Conservation (phyloP, 2,113 vertebrate genomes). For the Neoarius graeffei region DNA sequence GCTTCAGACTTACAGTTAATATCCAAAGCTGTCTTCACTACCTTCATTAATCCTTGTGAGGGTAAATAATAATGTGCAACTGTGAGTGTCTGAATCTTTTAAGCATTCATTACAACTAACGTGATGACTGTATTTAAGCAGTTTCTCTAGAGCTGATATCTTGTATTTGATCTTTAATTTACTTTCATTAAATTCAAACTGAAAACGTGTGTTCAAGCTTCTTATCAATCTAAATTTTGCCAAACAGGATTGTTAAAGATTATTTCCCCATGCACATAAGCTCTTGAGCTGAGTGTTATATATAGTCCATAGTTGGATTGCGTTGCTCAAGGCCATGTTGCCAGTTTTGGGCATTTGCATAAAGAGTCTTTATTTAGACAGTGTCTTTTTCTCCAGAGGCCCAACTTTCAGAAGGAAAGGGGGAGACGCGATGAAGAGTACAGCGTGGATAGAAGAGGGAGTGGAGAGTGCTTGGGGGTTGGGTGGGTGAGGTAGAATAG, state of each 20-base stretch:
- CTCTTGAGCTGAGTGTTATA: background rate
- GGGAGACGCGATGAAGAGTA: slow-evolving; percentile 27
- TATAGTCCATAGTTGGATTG: background rate
- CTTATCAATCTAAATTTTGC: background rate
- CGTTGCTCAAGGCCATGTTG: background rate
- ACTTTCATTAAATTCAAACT: background rate
- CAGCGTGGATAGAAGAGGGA: slow-evolving; percentile 16
- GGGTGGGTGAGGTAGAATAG: slow-evolving; percentile 13
- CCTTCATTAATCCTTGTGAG: background rate
- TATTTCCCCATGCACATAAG: background rate
- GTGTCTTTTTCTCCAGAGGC: slow-evolving; percentile 43
- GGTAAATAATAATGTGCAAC: background rate
- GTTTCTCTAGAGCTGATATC: background rate
- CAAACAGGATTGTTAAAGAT: background rate
- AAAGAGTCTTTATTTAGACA: slow-evolving; percentile 53
- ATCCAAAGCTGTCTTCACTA: slow-evolving; percentile 41
- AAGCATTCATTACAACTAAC: background rate
- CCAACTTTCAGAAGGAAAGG: slow-evolving; percentile 18
- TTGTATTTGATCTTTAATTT: background rate
- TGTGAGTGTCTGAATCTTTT: background rate
- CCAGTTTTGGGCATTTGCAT: slow-evolving; percentile 34
- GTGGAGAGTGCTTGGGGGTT: slow-evolving; percentile 39
- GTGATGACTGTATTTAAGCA: background rate
- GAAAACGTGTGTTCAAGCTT: background rate
- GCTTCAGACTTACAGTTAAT: slow-evolving; percentile 37